Evolutionary conservation across 2,113 vertebrate species (phyloP).

Genomic region (Phrynosoma blainvillii): DNA sequence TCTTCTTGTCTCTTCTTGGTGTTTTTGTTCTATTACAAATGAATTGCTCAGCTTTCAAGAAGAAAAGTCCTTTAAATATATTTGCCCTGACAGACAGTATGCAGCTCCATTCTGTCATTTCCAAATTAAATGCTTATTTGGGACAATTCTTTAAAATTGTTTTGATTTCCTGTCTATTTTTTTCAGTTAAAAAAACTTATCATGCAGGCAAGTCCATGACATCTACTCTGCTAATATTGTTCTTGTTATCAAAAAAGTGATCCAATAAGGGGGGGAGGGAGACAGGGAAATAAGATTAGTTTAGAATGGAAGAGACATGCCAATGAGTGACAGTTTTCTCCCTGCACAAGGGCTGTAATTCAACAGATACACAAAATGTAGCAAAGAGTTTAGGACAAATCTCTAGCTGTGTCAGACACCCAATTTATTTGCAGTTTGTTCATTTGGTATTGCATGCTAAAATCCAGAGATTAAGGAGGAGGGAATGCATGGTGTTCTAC

Average conservation of each 20-base stretch:
- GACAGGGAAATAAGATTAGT: background rate
- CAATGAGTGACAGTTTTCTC: conserved; percentile 47
- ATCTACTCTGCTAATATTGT: conserved; percentile 31
- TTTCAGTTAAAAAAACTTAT: conserved; percentile 60
- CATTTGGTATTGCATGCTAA: conserved; percentile 22
- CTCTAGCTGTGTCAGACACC: conserved; percentile 4
- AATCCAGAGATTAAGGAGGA: conserved; percentile 1
- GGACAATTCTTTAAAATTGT: conserved; percentile 59
- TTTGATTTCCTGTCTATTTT: conserved; percentile 64
- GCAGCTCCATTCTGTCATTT: conserved; percentile 33
- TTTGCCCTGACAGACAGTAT: conserved; percentile 45
- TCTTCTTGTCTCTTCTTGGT: conserved; percentile 30
- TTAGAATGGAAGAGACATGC: conserved; percentile 51
- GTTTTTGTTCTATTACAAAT: conserved; percentile 60
- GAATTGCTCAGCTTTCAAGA: conserved; percentile 45
- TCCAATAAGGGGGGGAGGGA: background rate
- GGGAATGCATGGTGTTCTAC: background rate
- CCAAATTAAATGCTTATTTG: conserved; percentile 70
- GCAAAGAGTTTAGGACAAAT: conserved; percentile 38
- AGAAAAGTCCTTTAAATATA: conserved; percentile 52
- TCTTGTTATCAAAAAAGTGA: conserved; percentile 39
- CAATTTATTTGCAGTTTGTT: conserved; percentile 36
- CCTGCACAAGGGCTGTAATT: conserved; percentile 2
- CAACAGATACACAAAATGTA: conserved; percentile 23
- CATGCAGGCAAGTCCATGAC: conserved; percentile 45